phyloP scores from a whole-genome alignment of 1,140 invertebrate species.

The Drosophila busckii region DNA sequence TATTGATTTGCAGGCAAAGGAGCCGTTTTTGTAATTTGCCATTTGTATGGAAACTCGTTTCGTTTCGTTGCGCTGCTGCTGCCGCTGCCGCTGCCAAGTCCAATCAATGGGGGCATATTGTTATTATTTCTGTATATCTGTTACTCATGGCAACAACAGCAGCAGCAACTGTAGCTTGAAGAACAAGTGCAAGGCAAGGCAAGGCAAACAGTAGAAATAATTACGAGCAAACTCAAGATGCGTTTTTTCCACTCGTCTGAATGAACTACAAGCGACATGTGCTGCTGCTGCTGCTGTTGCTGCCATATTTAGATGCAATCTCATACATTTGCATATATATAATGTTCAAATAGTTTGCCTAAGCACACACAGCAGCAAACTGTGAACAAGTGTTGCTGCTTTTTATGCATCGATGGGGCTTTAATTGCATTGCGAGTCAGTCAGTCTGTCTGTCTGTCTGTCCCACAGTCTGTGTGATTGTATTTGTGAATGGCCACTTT shows the following conservation, averaged over 20 bases:
- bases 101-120: slow-evolving; percentile 69
- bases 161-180: slow-evolving; percentile 38
- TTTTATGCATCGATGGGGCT: slow-evolving; percentile 71
- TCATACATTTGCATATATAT: slow-evolving; percentile 24
- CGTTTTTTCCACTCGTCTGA: slow-evolving; percentile 40
- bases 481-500: slow-evolving; percentile 16
- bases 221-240: slow-evolving; percentile 46
- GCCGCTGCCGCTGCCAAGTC: too few relatives aligned
- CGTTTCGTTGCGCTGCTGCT: too few relatives aligned
- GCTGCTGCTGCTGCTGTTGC: slow-evolving; percentile 10
- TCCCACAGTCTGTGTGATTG: slow-evolving; percentile 19
- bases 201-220: slow-evolving; percentile 39
- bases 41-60: slow-evolving; percentile 60
- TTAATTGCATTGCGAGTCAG: slow-evolving; percentile 65
- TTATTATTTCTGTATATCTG: slow-evolving; percentile 70
- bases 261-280: slow-evolving; percentile 38
- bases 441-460: slow-evolving; percentile 27
- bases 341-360: too few relatives aligned
- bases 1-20: slow-evolving; percentile 43
- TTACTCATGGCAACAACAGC: slow-evolving; percentile 60
- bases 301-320: slow-evolving; percentile 11
- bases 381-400: too few relatives aligned
- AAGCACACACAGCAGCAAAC: too few relatives aligned
- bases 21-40: slow-evolving; percentile 48
- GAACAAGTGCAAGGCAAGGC: slow-evolving; percentile 48